These are phyloP conservation scores for Pegea sp. DNA, from an alignment of 23 tunicate species.

Conservation along the genomic window DNA sequence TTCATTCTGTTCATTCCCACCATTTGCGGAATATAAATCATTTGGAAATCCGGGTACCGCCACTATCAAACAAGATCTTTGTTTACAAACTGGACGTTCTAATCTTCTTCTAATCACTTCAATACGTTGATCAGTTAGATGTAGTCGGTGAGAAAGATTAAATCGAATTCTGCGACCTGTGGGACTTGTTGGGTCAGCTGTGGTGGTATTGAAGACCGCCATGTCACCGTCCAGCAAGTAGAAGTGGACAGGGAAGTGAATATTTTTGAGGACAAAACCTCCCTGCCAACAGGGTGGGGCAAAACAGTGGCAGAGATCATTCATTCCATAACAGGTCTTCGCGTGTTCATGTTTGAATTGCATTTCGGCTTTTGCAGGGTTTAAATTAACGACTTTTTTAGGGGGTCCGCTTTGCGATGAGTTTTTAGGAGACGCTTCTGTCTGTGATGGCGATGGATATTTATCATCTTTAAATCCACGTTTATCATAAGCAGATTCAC, in stretches of 20 bases:
- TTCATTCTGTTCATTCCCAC: too few relatives aligned
- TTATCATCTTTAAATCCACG: too few relatives aligned
- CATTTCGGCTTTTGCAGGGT: slow-evolving; percentile 40
- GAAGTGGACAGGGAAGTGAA: slow-evolving; percentile 75
- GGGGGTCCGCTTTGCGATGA: too few relatives aligned
- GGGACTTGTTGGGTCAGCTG: slow-evolving; percentile 67
- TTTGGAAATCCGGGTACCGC: slow-evolving; percentile 79
- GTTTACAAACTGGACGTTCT: not conserved
- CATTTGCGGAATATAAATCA: not conserved
- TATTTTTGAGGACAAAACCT: slow-evolving; percentile 70
- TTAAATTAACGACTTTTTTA: too few relatives aligned
- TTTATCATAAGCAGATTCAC: slow-evolving; percentile 17
- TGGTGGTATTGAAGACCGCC: slow-evolving; percentile 49
- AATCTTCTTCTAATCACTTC: slow-evolving; percentile 16
- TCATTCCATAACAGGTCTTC: slow-evolving; percentile 25
- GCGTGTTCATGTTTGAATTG: slow-evolving; percentile 43
- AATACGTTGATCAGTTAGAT: slow-evolving; percentile 39
- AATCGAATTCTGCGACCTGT: slow-evolving; percentile 50
- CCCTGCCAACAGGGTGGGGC: slow-evolving; percentile 97
- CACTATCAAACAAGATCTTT: slow-evolving; percentile 31
- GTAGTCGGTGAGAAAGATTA: slow-evolving; percentile 35
- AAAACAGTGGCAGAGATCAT: slow-evolving; percentile 56
- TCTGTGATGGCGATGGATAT: too few relatives aligned
- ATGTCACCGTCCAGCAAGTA: slow-evolving; percentile 77
- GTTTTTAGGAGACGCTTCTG: not conserved